phyloP scores from a whole-genome alignment of 2,113 vertebrate species.

The Cyanistes caeruleus region DNA sequence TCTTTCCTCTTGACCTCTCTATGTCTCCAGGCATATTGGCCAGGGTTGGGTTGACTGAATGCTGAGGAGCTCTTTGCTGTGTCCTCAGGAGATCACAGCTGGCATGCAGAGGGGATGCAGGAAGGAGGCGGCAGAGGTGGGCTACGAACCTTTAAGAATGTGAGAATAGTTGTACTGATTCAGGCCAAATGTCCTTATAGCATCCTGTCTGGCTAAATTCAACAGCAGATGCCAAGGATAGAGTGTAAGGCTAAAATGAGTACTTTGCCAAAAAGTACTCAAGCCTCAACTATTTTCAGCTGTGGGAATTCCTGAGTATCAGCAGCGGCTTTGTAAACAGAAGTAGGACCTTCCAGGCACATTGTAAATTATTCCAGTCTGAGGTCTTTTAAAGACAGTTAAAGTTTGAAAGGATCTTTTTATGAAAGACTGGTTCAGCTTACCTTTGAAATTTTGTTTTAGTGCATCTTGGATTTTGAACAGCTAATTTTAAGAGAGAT shows the following conservation, averaged over 20 bases:
- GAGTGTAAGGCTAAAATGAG: neutral
- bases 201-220: neutral
- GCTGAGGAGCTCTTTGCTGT: neutral
- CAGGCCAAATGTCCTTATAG: neutral
- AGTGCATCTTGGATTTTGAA: neutral
- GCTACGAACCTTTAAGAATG: neutral
- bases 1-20: neutral
- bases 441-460: neutral
- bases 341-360: neutral
- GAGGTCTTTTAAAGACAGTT: neutral
- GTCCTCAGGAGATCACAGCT: neutral
- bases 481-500: neutral
- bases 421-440: neutral
- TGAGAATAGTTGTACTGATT: neutral
- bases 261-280: conserved; percentile 8
- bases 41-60: neutral
- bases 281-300: conserved; percentile 22
- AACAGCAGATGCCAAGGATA: neutral
- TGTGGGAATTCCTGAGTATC: conserved; percentile 2
- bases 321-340: neutral
- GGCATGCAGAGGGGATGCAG: neutral
- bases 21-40: neutral
- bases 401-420: conserved; percentile 11
- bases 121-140: neutral
- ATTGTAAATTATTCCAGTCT: neutral